phyloP scores from a whole-genome alignment of 2,113 vertebrate species.

The Microcebus lehilahytsara region DNA sequence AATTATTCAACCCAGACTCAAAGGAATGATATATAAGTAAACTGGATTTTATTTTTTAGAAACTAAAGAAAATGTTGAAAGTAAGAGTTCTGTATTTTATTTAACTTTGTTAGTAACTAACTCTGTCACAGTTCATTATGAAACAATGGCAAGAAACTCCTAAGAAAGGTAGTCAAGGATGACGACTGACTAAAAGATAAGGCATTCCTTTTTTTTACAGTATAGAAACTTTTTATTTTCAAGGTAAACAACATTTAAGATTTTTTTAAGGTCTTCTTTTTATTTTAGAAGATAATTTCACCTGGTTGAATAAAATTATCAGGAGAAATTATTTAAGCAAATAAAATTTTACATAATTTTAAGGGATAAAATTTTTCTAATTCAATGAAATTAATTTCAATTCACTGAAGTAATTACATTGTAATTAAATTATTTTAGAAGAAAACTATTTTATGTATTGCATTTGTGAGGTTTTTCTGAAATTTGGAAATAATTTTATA shows the following conservation, averaged over 20 bases:
- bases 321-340: conserved; percentile 28
- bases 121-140: not conserved
- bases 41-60: not conserved
- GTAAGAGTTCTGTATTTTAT: conserved; percentile 19
- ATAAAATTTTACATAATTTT: conserved; percentile 22
- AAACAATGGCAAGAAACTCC: not conserved
- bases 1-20: conserved; percentile 8
- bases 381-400: conserved; percentile 31
- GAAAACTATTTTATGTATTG: conserved; percentile 10
- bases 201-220: not conserved
- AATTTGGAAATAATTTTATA: conserved; percentile 63
- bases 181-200: conserved; percentile 20
- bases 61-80: conserved; percentile 34
- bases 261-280: not conserved
- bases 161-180: not conserved
- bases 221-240: not conserved
- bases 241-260: not conserved
- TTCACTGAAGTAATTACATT: conserved; percentile 32
- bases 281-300: conserved; percentile 25
- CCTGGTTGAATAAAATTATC: conserved; percentile 41
- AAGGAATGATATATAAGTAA: not conserved
- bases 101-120: not conserved
- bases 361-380: conserved; percentile 42
- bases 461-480: not conserved
- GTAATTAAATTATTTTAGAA: conserved; percentile 36